Percentiles rank a stretch among this genome's conserved stretches.
Evolutionary conservation across 2,888 invertebrate genomes (phyloP).

Genomic region (Nephrotoma flavescens): DNA sequence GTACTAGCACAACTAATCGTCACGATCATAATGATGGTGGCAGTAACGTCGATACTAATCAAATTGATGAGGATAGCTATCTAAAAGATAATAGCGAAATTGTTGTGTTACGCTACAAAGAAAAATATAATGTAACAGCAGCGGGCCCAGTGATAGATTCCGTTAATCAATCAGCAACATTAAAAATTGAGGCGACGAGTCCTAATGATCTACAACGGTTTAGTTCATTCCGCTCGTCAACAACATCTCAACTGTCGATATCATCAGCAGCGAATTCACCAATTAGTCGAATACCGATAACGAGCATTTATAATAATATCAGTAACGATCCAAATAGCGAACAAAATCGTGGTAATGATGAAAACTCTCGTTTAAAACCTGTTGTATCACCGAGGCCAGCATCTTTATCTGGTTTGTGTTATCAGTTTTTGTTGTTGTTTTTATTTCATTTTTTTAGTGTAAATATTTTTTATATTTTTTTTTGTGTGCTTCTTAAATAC

Average conservation of each 20-base stretch:
- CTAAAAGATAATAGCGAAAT: conserved; percentile 30
- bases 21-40: neutral
- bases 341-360: neutral
- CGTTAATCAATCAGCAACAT: conserved; percentile 20
- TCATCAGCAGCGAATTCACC: neutral
- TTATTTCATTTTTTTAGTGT: conserved; percentile 2
- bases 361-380: conserved; percentile 20
- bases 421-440: conserved; percentile 12
- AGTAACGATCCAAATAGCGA: neutral
- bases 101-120: conserved; percentile 29
- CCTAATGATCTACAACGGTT: neutral
- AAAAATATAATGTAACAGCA: conserved; percentile 11
- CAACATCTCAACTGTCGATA: conserved; percentile 1
- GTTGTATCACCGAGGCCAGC: conserved; percentile 32
- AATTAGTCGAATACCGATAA: neutral
- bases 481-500: conserved; percentile 10
- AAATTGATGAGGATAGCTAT: conserved; percentile 26
- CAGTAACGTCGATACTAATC: neutral
- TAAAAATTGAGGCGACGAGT: neutral
- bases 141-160: neutral
- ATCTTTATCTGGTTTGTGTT: conserved; percentile 31
- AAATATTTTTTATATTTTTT: conserved; percentile 1
- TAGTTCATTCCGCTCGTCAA: neutral
- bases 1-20: neutral
- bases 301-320: neutral